Evolutionary conservation across 2,888 invertebrate genomes (phyloP).

Genomic region (Brenthis daphne): DNA sequence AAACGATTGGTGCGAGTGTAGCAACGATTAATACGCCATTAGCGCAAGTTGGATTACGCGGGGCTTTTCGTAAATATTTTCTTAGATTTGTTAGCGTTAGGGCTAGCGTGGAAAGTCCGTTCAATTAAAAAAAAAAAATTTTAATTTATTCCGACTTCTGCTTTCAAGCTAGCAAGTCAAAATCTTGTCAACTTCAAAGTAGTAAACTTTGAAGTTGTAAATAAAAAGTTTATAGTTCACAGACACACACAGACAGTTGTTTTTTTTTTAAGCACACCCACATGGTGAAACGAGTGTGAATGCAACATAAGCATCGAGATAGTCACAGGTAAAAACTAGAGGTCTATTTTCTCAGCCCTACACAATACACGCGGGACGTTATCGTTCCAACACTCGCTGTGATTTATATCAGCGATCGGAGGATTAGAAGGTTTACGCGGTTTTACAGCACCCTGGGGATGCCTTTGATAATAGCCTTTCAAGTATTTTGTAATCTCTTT

Average conservation of each 20-base stretch:
- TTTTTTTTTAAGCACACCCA: no score
- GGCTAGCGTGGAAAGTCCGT: conserved; percentile 43
- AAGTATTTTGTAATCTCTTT: conserved; percentile 15
- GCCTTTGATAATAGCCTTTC: conserved; percentile 20
- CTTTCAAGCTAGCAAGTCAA: no score
- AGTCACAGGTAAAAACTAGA: conserved; percentile 7
- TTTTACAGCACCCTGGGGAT: conserved; percentile 34
- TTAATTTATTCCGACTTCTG: no score
- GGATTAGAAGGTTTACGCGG: conserved; percentile 34
- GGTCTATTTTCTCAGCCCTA: conserved; percentile 4
- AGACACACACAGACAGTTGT: no score
- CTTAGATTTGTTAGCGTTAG: conserved; percentile 41
- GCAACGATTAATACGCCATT: conserved; percentile 59
- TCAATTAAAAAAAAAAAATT: no score
- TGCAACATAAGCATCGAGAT: no score
- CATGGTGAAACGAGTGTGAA: no score
- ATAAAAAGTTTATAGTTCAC: no score
- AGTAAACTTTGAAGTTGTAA: no score
- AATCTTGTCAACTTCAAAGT: no score
- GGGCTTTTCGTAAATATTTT: conserved; percentile 52
- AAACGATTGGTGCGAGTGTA: conserved; percentile 41
- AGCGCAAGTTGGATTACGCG: conserved; percentile 50
- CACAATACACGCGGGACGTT: conserved; percentile 26
- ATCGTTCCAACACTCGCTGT: conserved; percentile 36
- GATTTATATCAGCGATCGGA: conserved; percentile 47